Percentiles rank a stretch among this genome's conserved stretches.
These are phyloP conservation scores for Copsychus sechellarum DNA, from an alignment of 2,113 vertebrate species.

Conservation along the genomic window DNA sequence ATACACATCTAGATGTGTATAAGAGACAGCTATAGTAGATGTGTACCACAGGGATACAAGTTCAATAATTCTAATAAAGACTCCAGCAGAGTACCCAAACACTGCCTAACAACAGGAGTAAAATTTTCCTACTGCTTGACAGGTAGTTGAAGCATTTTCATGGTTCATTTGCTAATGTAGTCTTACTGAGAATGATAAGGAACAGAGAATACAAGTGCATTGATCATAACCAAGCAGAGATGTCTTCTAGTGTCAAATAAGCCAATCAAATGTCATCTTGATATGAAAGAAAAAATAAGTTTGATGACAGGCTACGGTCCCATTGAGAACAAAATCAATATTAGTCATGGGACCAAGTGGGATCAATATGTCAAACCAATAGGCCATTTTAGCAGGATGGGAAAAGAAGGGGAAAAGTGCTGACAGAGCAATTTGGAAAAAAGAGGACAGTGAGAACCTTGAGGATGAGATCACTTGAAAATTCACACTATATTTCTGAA, in stretches of 20 bases:
- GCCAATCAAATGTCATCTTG: slow-evolving; percentile 74
- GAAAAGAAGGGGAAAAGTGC: slow-evolving; percentile 17
- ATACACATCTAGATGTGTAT: neutral
- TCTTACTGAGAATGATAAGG: slow-evolving; percentile 38
- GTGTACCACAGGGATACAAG: neutral
- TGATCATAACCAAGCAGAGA: slow-evolving; percentile 71
- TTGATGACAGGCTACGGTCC: slow-evolving; percentile 70
- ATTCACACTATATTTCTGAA: neutral
- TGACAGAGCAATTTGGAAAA: slow-evolving; percentile 26
- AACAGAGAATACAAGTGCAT: slow-evolving; percentile 74
- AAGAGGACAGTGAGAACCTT: neutral
- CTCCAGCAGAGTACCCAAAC: neutral
- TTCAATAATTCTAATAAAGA: neutral
- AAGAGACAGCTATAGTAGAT: neutral
- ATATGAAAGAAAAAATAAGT: slow-evolving; percentile 74
- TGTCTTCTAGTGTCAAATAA: slow-evolving; percentile 68
- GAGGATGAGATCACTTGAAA: slow-evolving; percentile 9
- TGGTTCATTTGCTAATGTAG: slow-evolving; percentile 48
- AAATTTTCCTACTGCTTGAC: slow-evolving; percentile 36
- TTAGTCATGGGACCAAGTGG: slow-evolving; percentile 73
- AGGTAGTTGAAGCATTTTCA: slow-evolving; percentile 57
- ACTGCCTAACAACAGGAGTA: neutral
- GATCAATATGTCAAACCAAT: slow-evolving; percentile 75
- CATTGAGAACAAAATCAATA: slow-evolving; percentile 81
- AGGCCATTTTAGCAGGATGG: slow-evolving; percentile 28